A percentile compares a stretch with the other conserved stretches of the same genome.
These are phyloP conservation scores for Sebastes jordani DNA, from an alignment of 2,797 vertebrate species.

Conservation along the genomic window DNA sequence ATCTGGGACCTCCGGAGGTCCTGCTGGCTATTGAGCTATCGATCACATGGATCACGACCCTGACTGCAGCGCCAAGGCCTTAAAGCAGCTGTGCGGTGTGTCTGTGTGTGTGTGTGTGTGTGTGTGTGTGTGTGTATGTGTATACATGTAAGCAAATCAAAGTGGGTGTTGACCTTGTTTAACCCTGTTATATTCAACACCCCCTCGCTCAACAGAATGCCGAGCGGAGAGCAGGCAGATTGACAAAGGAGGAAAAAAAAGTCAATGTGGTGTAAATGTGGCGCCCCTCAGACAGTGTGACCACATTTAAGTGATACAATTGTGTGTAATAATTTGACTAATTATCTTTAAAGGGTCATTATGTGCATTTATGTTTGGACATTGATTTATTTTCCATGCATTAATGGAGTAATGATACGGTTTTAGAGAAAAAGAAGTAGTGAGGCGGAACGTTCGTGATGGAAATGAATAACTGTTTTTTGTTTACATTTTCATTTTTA, in stretches of 20 bases:
- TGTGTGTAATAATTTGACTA: too few relatives aligned
- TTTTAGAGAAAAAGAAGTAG: not conserved
- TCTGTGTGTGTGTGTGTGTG: not conserved
- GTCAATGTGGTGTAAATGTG: not conserved
- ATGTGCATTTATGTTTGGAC: too few relatives aligned
- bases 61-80: slow-evolving; percentile 8
- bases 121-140: not conserved
- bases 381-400: too few relatives aligned
- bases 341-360: too few relatives aligned
- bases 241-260: slow-evolving; percentile 6
- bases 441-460: too few relatives aligned
- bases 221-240: not conserved
- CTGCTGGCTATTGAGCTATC: slow-evolving; percentile 36
- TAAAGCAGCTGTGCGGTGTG: not conserved
- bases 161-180: slow-evolving; percentile 19
- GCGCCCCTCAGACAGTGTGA: too few relatives aligned
- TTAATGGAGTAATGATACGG: too few relatives aligned
- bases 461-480: too few relatives aligned
- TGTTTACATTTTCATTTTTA: too few relatives aligned
- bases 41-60: slow-evolving; percentile 36
- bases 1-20: slow-evolving; percentile 5
- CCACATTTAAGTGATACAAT: too few relatives aligned
- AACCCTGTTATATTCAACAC: not conserved
- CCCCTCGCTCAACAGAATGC: not conserved
- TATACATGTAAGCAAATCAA: slow-evolving; percentile 28